These are phyloP conservation scores for Poecilia wingei DNA, from an alignment of 2,797 vertebrate genomes.

Conservation along the genomic window DNA sequence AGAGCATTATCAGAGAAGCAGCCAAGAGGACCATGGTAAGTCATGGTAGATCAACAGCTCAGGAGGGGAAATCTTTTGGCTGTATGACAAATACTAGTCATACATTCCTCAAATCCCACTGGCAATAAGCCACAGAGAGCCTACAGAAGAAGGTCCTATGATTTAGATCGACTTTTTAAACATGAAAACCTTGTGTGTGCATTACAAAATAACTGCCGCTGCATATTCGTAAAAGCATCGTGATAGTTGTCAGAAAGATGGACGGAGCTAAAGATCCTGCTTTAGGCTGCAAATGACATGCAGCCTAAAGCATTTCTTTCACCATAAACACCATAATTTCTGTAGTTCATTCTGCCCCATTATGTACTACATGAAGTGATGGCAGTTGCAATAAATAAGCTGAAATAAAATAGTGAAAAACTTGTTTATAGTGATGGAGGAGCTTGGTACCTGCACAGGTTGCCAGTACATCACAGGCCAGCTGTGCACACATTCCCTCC, in stretches of 20 bases:
- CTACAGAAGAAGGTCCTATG: not conserved
- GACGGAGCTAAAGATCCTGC: not conserved
- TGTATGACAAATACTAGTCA: not conserved
- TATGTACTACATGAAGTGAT: not conserved
- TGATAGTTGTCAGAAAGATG: not conserved
- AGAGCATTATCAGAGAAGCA: not conserved
- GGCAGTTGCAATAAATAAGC: no score
- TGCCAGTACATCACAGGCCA: no score
- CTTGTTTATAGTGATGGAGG: no score
- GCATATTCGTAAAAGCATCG: not conserved
- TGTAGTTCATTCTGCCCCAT: not conserved
- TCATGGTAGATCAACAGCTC: not conserved
- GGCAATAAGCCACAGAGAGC: not conserved
- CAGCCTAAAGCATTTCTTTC: not conserved
- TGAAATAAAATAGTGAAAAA: no score
- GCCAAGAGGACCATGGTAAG: not conserved
- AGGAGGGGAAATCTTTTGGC: not conserved
- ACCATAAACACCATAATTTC: not conserved
- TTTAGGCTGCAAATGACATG: not conserved
- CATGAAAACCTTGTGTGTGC: not conserved
- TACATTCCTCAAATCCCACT: not conserved
- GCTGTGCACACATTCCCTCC: no score
- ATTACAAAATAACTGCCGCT: not conserved
- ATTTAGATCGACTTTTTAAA: not conserved
- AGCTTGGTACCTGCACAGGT: no score